phyloP scores from a whole-genome alignment of 2,113 vertebrate genomes.

The Romanogobio albipinnatus region DNA sequence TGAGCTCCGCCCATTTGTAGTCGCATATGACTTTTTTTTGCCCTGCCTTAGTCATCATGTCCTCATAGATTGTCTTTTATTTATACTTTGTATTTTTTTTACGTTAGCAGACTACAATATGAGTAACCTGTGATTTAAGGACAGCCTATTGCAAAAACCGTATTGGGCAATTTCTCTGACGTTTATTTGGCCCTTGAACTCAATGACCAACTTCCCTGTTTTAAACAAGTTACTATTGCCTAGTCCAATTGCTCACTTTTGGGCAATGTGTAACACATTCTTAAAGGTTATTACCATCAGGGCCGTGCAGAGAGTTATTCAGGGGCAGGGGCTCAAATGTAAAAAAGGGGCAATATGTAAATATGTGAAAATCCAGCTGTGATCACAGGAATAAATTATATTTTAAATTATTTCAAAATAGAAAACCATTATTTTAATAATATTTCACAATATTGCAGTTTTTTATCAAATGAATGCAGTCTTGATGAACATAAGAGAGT shows the following conservation, averaged over 20 bases:
- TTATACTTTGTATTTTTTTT: background rate
- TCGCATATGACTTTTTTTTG: background rate
- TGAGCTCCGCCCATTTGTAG: slow-evolving; percentile 10
- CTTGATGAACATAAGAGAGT: too few relatives aligned
- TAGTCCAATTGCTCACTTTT: background rate
- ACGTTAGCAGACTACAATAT: background rate
- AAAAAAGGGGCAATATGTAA: too few relatives aligned
- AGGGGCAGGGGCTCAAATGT: too few relatives aligned
- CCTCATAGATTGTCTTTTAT: background rate
- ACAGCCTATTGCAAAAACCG: background rate
- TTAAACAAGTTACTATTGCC: background rate
- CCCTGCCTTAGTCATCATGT: background rate
- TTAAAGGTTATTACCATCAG: too few relatives aligned
- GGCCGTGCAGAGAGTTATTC: too few relatives aligned
- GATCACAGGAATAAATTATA: too few relatives aligned
- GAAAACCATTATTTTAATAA: too few relatives aligned
- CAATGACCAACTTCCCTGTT: background rate
- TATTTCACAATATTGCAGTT: too few relatives aligned
- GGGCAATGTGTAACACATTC: background rate
- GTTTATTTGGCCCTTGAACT: background rate
- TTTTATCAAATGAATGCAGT: too few relatives aligned
- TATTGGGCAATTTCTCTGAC: background rate
- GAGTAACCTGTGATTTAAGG: background rate
- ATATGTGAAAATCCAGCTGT: too few relatives aligned
- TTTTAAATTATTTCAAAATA: too few relatives aligned